Percentiles rank a stretch among this genome's conserved stretches.
phyloP scores from a whole-genome alignment of 2,888 invertebrate genomes.

The Agonum fuliginosum region DNA sequence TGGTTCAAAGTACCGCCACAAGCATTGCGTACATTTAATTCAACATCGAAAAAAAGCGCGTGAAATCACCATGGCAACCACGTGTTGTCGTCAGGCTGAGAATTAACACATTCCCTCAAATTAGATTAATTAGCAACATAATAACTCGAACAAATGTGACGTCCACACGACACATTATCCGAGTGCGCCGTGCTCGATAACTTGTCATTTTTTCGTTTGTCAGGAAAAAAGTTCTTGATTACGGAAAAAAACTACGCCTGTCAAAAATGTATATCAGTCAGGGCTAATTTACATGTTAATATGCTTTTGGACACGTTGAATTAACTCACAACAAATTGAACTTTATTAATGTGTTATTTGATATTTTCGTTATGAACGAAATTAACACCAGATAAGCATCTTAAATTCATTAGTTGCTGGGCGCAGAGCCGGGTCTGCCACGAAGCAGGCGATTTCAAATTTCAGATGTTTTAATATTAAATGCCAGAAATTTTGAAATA shows the following conservation, averaged over 20 bases:
- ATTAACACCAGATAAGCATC: conserved; percentile 42
- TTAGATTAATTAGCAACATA: conserved; percentile 57
- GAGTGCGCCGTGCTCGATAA: too few relatives aligned
- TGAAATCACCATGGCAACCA: neutral
- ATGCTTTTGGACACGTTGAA: conserved; percentile 47
- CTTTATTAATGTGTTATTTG: conserved; percentile 45
- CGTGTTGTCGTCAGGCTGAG: neutral
- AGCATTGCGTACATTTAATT: too few relatives aligned
- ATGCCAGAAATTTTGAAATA: too few relatives aligned
- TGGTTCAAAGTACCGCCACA: too few relatives aligned
- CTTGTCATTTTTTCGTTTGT: conserved; percentile 42
- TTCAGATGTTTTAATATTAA: too few relatives aligned
- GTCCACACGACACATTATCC: too few relatives aligned
- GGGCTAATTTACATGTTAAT: conserved; percentile 57
- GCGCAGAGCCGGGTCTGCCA: neutral
- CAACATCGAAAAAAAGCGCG: neutral
- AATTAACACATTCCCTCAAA: conserved; percentile 56
- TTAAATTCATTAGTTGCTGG: conserved; percentile 35
- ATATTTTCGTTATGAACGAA: conserved; percentile 48
- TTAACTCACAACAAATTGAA: conserved; percentile 47
- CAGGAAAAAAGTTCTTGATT: conserved; percentile 46
- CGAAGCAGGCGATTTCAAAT: too few relatives aligned
- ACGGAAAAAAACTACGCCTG: conserved; percentile 50
- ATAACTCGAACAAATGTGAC: conserved; percentile 55
- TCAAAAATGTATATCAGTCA: conserved; percentile 56